These are phyloP conservation scores for Alectura lathami DNA, from an alignment of 2,113 vertebrate species.

Conservation along the genomic window DNA sequence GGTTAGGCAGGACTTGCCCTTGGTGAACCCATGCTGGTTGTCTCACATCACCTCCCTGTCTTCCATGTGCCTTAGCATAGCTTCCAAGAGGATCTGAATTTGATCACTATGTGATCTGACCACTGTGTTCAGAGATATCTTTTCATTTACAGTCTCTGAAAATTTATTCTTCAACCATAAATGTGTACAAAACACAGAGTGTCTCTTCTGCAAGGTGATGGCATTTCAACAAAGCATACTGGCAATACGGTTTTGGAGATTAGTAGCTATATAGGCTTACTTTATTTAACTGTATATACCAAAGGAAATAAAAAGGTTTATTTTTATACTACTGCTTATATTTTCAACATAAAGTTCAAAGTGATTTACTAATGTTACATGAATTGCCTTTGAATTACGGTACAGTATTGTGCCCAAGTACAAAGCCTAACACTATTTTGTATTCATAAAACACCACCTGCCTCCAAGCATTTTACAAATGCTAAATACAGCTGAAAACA, in stretches of 20 bases:
- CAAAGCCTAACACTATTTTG: slow-evolving; percentile 33
- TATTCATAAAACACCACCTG: slow-evolving; percentile 39
- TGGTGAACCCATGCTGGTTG: too few species aligned
- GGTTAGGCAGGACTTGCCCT: too few species aligned
- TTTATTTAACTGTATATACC: slow-evolving; percentile 70
- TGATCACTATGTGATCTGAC: too few species aligned
- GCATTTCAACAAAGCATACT: slow-evolving; percentile 54
- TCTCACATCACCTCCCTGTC: too few species aligned
- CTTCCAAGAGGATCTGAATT: too few species aligned
- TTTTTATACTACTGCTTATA: slow-evolving; percentile 64
- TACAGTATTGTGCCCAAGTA: slow-evolving; percentile 37
- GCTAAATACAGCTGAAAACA: slow-evolving; percentile 52
- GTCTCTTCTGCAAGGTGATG: slow-evolving; percentile 40
- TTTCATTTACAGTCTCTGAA: slow-evolving; percentile 66
- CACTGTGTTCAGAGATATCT: slow-evolving; percentile 33
- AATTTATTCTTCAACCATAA: slow-evolving; percentile 67
- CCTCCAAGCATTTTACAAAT: slow-evolving; percentile 45
- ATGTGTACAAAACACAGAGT: slow-evolving; percentile 23
- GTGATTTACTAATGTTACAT: slow-evolving; percentile 68
- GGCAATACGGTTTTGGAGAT: slow-evolving; percentile 57
- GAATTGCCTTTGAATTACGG: slow-evolving; percentile 62
- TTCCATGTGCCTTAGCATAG: too few species aligned
- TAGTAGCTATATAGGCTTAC: slow-evolving; percentile 46
- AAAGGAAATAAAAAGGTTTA: slow-evolving; percentile 71
- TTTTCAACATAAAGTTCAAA: slow-evolving; percentile 66